Percentiles rank a stretch among this genome's conserved stretches.
These are phyloP conservation scores for Amiota minor DNA, from an alignment of 2,888 invertebrate genomes.

Conservation along the genomic window DNA sequence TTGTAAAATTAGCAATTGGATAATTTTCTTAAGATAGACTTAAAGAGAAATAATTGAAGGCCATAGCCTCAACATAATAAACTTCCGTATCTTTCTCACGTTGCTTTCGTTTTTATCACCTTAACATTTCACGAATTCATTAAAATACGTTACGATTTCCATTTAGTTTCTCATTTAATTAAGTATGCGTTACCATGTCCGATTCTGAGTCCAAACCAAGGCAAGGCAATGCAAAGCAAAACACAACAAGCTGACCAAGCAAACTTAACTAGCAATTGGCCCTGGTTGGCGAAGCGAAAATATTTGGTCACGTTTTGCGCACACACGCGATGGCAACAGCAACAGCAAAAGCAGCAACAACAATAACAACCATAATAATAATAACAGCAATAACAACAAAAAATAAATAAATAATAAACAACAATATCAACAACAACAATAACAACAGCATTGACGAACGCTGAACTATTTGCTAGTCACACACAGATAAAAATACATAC, in stretches of 20 bases:
- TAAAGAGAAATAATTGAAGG: no score
- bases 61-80: no score
- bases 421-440: background rate
- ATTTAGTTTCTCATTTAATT: slow-evolving; percentile 12
- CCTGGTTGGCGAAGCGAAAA: slow-evolving; percentile 30
- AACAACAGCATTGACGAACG: background rate
- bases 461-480: slow-evolving; percentile 11
- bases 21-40: no score
- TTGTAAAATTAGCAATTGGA: no score
- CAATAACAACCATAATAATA: background rate
- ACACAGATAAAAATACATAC: background rate
- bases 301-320: slow-evolving; percentile 55
- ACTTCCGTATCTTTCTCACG: background rate
- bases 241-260: background rate
- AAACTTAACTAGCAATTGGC: slow-evolving; percentile 25
- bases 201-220: background rate
- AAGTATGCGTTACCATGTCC: background rate
- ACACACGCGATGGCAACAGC: slow-evolving; percentile 48
- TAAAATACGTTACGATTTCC: background rate
- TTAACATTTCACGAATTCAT: background rate
- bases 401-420: background rate
- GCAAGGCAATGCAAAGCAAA: background rate
- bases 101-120: background rate
- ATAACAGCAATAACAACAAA: slow-evolving; percentile 23
- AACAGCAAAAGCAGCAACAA: slow-evolving; percentile 24